phyloP scores from a whole-genome alignment of 2,113 vertebrate genomes.

The Aphelocoma coerulescens region DNA sequence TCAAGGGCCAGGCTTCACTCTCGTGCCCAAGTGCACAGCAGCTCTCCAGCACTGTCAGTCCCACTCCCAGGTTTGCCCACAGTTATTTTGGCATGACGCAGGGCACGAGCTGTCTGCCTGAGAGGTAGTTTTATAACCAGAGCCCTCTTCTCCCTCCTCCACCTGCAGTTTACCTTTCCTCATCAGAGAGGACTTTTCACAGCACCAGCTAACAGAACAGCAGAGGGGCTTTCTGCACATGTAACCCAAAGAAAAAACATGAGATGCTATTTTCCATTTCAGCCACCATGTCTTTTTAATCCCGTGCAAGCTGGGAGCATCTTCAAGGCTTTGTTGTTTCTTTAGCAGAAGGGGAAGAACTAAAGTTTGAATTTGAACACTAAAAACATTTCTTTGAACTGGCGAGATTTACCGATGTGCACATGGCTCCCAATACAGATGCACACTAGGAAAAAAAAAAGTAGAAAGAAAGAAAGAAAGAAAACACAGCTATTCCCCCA shows the following conservation, averaged over 20 bases:
- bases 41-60: background rate
- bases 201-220: background rate
- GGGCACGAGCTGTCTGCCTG: background rate
- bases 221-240: background rate
- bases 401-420: background rate
- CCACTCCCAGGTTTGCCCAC: background rate
- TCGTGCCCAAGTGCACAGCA: background rate
- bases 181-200: background rate
- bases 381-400: constrained; percentile 56
- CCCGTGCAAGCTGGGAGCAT: constrained; percentile 40
- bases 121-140: background rate
- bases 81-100: background rate
- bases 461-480: background rate
- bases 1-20: background rate
- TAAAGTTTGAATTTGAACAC: constrained; percentile 34
- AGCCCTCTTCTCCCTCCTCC: background rate
- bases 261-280: constrained; percentile 32
- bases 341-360: background rate
- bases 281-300: constrained; percentile 36
- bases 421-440: constrained; percentile 3
- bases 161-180: background rate
- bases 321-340: constrained; percentile 52
- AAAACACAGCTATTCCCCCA: constrained; percentile 39
- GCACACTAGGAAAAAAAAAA: background rate
- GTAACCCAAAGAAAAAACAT: constrained; percentile 40